Percentiles rank a stretch among this genome's conserved stretches.
Evolutionary conservation across 2,797 vertebrate genomes (phyloP).

Genomic region (Chrysocyon brachyurus): DNA sequence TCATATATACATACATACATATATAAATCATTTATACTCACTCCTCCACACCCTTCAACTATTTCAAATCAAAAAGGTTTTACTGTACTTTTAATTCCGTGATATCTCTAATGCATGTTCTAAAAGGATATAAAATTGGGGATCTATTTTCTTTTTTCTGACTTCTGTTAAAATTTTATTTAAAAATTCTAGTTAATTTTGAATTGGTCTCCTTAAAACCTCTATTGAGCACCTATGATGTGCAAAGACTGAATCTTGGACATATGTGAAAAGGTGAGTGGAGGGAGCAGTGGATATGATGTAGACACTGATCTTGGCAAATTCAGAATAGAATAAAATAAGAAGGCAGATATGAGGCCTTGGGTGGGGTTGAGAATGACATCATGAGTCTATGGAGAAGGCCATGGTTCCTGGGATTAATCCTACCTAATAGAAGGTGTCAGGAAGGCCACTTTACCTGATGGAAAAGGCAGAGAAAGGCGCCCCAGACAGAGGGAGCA

Average conservation of each 20-base stretch:
- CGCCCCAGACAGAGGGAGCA: background rate
- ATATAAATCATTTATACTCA: background rate
- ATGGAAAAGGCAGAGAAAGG: background rate
- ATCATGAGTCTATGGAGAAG: background rate
- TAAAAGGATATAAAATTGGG: background rate
- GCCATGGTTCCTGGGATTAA: too few species aligned
- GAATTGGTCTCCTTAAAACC: background rate
- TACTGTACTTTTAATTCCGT: background rate
- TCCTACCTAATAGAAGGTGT: background rate
- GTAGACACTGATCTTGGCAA: background rate
- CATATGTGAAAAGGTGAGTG: background rate
- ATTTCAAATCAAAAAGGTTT: background rate
- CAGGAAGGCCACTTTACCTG: background rate
- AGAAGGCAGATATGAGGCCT: background rate
- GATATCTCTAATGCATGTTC: background rate
- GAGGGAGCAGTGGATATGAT: background rate
- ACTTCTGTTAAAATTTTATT: background rate
- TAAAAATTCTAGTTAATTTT: background rate
- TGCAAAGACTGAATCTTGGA: background rate
- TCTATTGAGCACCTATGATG: background rate
- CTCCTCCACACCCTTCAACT: conserved; percentile 18
- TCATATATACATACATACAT: too few species aligned
- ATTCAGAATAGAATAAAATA: background rate
- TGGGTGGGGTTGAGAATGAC: background rate
- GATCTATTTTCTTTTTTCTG: background rate